Conservation (phyloP, 2,113 vertebrate species). For the Heloderma charlesbogerti region DNA sequence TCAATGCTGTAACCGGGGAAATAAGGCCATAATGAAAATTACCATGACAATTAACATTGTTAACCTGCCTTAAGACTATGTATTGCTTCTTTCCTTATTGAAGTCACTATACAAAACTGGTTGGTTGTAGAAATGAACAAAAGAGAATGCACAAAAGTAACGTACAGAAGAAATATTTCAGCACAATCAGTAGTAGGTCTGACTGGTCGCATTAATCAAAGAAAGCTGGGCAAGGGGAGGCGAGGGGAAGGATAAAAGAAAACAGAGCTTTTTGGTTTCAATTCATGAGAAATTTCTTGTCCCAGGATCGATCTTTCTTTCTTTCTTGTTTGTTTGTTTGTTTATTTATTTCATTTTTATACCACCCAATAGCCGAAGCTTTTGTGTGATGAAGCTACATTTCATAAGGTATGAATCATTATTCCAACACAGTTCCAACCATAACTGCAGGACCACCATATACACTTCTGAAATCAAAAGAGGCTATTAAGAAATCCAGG, state of each 20-base stretch:
- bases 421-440: neutral
- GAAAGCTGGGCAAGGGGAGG: neutral
- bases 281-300: neutral
- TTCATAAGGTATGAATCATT: neutral
- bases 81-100: neutral
- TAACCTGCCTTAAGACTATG: neutral
- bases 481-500: neutral
- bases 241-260: neutral
- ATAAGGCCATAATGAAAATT: neutral
- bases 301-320: neutral
- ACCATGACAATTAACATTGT: conserved; percentile 10
- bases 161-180: neutral
- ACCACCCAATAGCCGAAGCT: neutral
- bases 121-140: neutral
- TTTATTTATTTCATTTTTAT: no score
- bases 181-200: conserved; percentile 8
- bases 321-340: no score
- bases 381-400: neutral
- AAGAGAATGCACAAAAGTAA: neutral
- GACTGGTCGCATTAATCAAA: neutral
- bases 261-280: neutral
- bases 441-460: neutral
- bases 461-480: neutral
- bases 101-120: neutral
- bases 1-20: neutral